Evolutionary conservation across 2,113 vertebrate genomes (phyloP).

Genomic region (Mohoua ochrocephala): DNA sequence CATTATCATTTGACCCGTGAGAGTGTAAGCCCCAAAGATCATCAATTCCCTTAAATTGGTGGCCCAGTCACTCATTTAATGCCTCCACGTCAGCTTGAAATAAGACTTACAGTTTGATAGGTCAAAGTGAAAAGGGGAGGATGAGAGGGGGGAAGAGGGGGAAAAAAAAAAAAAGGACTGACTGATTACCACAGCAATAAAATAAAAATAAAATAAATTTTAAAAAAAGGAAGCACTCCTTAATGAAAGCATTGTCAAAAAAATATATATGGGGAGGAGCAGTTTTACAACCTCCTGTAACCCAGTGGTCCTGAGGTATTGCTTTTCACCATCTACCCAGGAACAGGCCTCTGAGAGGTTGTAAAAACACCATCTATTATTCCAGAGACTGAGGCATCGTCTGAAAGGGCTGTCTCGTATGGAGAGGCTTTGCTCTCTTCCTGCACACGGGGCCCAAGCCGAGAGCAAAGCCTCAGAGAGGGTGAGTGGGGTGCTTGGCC

Average conservation of each 20-base stretch:
- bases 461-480: background rate
- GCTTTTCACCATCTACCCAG: background rate
- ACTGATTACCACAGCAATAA: background rate
- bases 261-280: background rate
- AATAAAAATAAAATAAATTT: background rate
- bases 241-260: background rate
- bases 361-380: constrained; percentile 31
- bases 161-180: background rate
- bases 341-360: background rate
- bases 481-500: fast-evolving
- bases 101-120: constrained; percentile 15
- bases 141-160: no score
- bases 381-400: background rate
- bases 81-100: background rate
- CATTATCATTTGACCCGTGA: constrained; percentile 38
- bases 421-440: fast-evolving
- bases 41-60: constrained; percentile 22
- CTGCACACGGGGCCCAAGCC: fast-evolving
- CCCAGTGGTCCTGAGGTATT: background rate
- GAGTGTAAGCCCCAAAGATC: constrained; percentile 35
- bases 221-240: background rate
- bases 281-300: background rate
- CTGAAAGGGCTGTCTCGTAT: background rate
- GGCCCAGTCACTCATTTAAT: constrained; percentile 13
- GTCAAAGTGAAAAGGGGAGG: background rate